A percentile compares a stretch with the other conserved stretches of the same genome.
These are phyloP conservation scores for Amphiprion percula DNA, from an alignment of 2,113 vertebrate species.

Conservation along the genomic window DNA sequence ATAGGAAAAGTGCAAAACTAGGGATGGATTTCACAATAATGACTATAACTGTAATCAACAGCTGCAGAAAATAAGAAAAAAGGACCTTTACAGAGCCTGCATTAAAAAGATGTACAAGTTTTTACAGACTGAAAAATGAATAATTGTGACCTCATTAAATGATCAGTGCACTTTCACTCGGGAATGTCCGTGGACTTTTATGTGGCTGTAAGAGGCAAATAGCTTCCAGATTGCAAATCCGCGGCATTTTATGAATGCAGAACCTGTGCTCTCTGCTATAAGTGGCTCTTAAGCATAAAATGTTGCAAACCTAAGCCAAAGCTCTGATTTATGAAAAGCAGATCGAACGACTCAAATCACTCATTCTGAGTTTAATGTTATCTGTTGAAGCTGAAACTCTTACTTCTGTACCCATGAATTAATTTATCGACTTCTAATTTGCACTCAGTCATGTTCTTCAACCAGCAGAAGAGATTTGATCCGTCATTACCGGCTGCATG, in stretches of 20 bases:
- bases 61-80: neutral
- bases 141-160: slow-evolving; percentile 15
- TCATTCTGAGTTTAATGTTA: slow-evolving; percentile 24
- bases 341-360: slow-evolving; percentile 8
- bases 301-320: slow-evolving; percentile 36
- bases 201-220: slow-evolving; percentile 16
- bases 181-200: slow-evolving; percentile 14
- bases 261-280: slow-evolving; percentile 32
- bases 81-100: neutral
- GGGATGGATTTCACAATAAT: neutral
- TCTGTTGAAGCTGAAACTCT: slow-evolving; percentile 24
- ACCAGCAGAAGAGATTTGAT: neutral
- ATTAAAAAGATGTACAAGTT: neutral
- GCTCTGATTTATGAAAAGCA: slow-evolving; percentile 52
- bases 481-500: slow-evolving; percentile 8
- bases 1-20: neutral
- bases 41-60: neutral
- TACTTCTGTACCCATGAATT: slow-evolving; percentile 2
- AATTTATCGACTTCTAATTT: slow-evolving; percentile 39
- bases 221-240: slow-evolving; percentile 30
- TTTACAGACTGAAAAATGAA: slow-evolving; percentile 3
- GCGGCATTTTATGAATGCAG: slow-evolving; percentile 17
- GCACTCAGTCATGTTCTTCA: neutral
- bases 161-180: slow-evolving; percentile 23
- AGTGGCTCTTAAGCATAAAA: slow-evolving; percentile 39